Conservation (phyloP, 1,140 invertebrate species). For the Rhyzopertha dominica region DNA sequence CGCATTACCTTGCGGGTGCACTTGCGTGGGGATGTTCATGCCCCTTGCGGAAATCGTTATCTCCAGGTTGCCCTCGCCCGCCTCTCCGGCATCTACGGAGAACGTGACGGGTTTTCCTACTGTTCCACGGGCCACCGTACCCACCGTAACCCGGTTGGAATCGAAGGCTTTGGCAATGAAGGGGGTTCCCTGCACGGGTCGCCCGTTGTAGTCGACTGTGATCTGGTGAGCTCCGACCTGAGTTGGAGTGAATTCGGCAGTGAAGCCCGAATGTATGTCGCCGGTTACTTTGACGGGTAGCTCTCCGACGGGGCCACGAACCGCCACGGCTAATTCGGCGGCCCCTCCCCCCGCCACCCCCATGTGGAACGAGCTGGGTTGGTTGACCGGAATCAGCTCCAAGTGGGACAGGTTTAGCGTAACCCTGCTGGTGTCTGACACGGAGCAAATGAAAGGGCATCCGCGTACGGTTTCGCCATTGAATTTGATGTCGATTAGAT, state of each 20-base stretch:
- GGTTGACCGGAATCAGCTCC: conserved; percentile 84
- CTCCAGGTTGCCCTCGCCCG: conserved; percentile 96
- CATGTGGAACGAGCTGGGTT: conserved; percentile 83
- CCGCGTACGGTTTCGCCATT: conserved; percentile 92
- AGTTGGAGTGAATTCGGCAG: conserved; percentile 84
- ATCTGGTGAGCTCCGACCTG: conserved; percentile 88
- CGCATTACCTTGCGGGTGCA: conserved; percentile 85
- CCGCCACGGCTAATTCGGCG: conserved; percentile 82
- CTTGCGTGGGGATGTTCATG: conserved; percentile 93
- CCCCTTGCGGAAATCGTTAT: conserved; percentile 93
- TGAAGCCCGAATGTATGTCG: conserved; percentile 77
- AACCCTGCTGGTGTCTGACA: conserved; percentile 74
- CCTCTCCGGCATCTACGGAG: conserved; percentile 91
- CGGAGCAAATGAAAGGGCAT: conserved; percentile 82
- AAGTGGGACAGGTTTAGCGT: conserved; percentile 71
- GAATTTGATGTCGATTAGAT: conserved; percentile 97
- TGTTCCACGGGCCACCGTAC: conserved; percentile 72
- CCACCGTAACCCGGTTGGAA: conserved; percentile 81
- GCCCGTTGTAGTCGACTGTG: conserved; percentile 76
- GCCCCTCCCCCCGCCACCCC: conserved; percentile 79
- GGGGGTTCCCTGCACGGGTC: conserved; percentile 81
- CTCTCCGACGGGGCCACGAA: conserved; percentile 72
- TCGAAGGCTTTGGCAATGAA: conserved; percentile 92
- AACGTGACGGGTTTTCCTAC: conserved; percentile 86
- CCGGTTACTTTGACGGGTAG: conserved; percentile 86